Conservation (phyloP, 2,797 vertebrate species). For the Emys orbicularis region DNA sequence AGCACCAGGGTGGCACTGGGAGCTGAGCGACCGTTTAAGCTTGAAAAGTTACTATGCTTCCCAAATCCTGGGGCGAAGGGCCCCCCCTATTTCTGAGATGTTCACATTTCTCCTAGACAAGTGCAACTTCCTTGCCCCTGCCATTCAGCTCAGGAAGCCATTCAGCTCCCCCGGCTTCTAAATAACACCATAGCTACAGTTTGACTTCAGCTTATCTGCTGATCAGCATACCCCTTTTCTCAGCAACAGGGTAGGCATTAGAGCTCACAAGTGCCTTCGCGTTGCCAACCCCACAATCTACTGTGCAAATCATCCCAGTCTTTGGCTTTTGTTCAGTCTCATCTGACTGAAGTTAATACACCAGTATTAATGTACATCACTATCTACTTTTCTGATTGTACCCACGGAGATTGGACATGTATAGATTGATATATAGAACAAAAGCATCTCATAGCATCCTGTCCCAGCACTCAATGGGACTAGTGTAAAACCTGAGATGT, state of each 20-base stretch:
- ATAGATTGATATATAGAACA: background rate
- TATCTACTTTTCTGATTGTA: background rate
- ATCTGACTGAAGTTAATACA: background rate
- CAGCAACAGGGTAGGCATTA: background rate
- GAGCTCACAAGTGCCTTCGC: accelerated
- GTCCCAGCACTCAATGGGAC: background rate
- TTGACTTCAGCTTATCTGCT: background rate
- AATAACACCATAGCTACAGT: background rate
- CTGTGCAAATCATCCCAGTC: background rate
- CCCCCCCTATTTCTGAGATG: background rate
- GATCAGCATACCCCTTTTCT: background rate
- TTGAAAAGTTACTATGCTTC: background rate
- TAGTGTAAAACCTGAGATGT: background rate
- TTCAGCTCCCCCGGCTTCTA: background rate
- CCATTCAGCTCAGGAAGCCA: background rate
- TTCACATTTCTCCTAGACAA: background rate
- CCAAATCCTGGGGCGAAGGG: background rate
- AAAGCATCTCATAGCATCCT: background rate
- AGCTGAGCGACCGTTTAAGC: background rate
- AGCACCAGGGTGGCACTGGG: accelerated
- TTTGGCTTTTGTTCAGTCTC: background rate
- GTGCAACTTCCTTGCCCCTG: background rate
- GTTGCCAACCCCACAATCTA: background rate
- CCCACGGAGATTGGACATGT: background rate
- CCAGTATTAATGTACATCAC: background rate